phyloP scores from a whole-genome alignment of 2,888 invertebrate species.

The Thalpophila matura region DNA sequence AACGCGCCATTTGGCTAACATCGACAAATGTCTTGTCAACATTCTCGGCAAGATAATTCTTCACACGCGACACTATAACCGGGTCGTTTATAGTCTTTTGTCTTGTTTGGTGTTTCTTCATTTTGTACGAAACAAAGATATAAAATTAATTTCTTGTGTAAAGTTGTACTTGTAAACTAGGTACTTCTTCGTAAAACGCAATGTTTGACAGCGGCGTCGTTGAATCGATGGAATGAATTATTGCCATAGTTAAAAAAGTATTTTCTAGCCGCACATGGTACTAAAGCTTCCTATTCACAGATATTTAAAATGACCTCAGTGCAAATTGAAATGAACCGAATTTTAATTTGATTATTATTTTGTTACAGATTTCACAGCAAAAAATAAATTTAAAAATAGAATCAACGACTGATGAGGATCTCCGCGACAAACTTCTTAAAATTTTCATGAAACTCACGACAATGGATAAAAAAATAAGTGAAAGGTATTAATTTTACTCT shows the following conservation, averaged over 20 bases:
- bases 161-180: slow-evolving; percentile 53
- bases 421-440: slow-evolving; percentile 73
- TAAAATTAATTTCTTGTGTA: slow-evolving; percentile 40
- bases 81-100: slow-evolving; percentile 89
- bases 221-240: slow-evolving; percentile 79
- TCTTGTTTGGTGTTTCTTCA: slow-evolving; percentile 89
- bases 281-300: slow-evolving; percentile 40
- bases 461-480: slow-evolving; percentile 69
- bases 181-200: slow-evolving; percentile 72
- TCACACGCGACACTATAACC: slow-evolving; percentile 91
- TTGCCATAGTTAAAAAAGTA: slow-evolving; percentile 69
- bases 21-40: slow-evolving; percentile 95
- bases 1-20: slow-evolving; percentile 95
- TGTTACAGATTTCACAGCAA: slow-evolving; percentile 72
- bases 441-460: slow-evolving; percentile 81
- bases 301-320: neutral
- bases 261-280: slow-evolving; percentile 48
- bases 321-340: neutral
- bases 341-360: slow-evolving; percentile 15
- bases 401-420: slow-evolving; percentile 74
- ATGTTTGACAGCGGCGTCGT: slow-evolving; percentile 82
- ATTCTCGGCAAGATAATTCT: slow-evolving; percentile 95
- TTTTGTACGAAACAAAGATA: slow-evolving; percentile 66
- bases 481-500: slow-evolving; percentile 68
- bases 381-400: slow-evolving; percentile 75